A percentile compares a stretch with the other conserved stretches of the same genome.
These are phyloP conservation scores for Coptodon rendalli DNA, from an alignment of 2,113 vertebrate genomes.

Conservation along the genomic window DNA sequence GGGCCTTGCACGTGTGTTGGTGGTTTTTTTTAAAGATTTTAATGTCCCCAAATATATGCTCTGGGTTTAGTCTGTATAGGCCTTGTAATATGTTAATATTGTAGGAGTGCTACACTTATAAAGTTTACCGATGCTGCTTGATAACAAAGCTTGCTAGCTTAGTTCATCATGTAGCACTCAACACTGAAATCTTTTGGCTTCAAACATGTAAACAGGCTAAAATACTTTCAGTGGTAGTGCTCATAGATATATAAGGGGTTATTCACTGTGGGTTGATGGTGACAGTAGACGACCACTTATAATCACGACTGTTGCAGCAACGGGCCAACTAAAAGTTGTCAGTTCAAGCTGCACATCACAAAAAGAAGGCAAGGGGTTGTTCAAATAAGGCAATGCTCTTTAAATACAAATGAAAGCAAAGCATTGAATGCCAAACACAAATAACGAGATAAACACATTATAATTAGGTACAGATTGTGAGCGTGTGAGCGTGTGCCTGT, in stretches of 20 bases:
- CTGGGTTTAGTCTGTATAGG: background rate
- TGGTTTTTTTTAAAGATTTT: fast-evolving
- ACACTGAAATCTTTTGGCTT: background rate
- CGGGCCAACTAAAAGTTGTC: background rate
- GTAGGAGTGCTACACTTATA: background rate
- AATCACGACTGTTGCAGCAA: fast-evolving
- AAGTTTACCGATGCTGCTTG: background rate
- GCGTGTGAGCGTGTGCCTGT: background rate
- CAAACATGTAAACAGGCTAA: background rate
- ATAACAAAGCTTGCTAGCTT: background rate
- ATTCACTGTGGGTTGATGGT: background rate
- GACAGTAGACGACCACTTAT: background rate
- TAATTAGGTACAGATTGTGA: background rate
- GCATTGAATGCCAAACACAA: background rate
- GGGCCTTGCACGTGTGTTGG: background rate
- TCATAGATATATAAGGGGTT: background rate
- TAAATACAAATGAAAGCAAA: background rate
- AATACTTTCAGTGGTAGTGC: background rate
- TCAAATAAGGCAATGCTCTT: background rate
- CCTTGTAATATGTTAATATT: background rate
- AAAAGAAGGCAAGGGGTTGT: background rate
- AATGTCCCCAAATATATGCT: background rate
- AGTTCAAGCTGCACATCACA: background rate
- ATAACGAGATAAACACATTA: background rate
- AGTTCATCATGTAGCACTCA: background rate